Conservation (phyloP, 2,888 invertebrate species). For the Cybosia mesomella region DNA sequence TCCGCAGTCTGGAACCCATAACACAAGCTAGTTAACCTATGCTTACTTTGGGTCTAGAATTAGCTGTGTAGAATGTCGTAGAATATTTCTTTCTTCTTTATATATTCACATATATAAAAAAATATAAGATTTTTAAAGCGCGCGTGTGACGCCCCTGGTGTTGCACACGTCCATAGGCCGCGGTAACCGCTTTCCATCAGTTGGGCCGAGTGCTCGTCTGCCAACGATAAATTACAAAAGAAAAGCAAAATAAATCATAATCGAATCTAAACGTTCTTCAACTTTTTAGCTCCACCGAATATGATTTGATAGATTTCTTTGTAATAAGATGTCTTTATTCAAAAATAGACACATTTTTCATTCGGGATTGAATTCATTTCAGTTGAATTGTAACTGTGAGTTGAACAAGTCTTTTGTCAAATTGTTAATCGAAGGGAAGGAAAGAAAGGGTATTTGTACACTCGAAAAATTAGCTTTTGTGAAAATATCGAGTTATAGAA, state of each 20-base stretch:
- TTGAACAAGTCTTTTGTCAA: slow-evolving; percentile 44
- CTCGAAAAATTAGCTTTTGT: slow-evolving; percentile 30
- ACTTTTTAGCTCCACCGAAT: slow-evolving; percentile 33
- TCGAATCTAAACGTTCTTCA: slow-evolving; percentile 33
- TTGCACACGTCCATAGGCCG: too few relatives aligned
- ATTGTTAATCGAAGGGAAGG: slow-evolving; percentile 19
- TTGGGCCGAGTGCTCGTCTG: too few relatives aligned
- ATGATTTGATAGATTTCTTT: slow-evolving; percentile 40
- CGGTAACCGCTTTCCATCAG: too few relatives aligned
- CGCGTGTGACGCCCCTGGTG: too few relatives aligned
- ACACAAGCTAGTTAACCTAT: too few relatives aligned
- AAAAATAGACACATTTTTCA: slow-evolving; percentile 31
- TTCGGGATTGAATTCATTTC: slow-evolving; percentile 32
- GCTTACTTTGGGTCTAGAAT: too few relatives aligned
- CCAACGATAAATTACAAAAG: too few relatives aligned
- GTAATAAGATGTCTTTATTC: slow-evolving; percentile 30
- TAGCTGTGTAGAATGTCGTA: too few relatives aligned
- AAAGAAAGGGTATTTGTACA: slow-evolving; percentile 30
- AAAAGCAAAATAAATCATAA: slow-evolving; percentile 35
- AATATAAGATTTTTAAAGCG: too few relatives aligned
- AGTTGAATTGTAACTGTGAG: slow-evolving; percentile 41
- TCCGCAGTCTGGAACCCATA: too few relatives aligned
- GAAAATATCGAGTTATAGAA: slow-evolving; percentile 7
- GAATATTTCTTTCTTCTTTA: too few relatives aligned
- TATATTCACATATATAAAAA: too few relatives aligned